Conservation (phyloP, 2,888 invertebrate genomes). For the Nebria salina region DNA sequence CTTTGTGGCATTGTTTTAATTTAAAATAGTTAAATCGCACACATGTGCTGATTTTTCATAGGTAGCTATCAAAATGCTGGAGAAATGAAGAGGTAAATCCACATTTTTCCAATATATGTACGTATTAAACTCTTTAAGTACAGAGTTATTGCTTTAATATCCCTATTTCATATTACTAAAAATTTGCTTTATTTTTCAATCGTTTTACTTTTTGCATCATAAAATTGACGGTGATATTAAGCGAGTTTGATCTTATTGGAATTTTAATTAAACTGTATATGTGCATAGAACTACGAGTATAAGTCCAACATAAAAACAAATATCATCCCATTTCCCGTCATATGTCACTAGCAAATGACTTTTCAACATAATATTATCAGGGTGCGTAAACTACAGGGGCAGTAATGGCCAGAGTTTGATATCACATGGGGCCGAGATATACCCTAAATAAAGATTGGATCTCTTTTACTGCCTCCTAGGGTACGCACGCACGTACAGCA, state of each 20-base stretch:
- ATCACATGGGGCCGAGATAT: constrained; percentile 34
- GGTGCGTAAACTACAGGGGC: constrained; percentile 33
- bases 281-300: not conserved
- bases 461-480: constrained; percentile 9
- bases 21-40: not conserved
- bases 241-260: not conserved
- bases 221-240: too few relatives aligned
- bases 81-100: too few relatives aligned
- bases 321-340: not conserved
- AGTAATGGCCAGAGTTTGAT: constrained; percentile 42
- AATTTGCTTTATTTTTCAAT: too few relatives aligned
- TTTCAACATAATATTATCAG: constrained; percentile 36
- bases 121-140: too few relatives aligned
- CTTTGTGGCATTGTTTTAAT: constrained; percentile 2
- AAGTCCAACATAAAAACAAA: not conserved
- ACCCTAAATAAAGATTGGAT: constrained; percentile 43
- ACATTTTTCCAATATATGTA: too few relatives aligned
- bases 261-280: not conserved
- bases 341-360: constrained; percentile 7
- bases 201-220: too few relatives aligned
- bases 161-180: too few relatives aligned
- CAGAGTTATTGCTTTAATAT: too few relatives aligned
- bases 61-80: too few relatives aligned
- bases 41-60: not conserved
- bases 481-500: constrained; percentile 23